phyloP scores from a whole-genome alignment of 2,888 invertebrate genomes.

The Adineta ricciae region DNA sequence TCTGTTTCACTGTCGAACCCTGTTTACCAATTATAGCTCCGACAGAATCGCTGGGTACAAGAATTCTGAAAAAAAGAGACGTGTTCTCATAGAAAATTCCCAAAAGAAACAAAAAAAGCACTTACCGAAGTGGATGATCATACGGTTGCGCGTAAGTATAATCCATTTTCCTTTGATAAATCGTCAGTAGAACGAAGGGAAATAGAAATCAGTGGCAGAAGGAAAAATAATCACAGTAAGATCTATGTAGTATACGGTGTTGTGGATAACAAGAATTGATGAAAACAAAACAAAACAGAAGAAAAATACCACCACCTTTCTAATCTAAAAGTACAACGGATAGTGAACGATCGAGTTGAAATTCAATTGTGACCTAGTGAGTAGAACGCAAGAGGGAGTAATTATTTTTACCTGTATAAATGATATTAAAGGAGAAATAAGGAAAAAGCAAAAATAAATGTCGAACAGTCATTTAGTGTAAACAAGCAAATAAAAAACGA shows the following conservation, averaged over 20 bases:
- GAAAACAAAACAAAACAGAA: background rate
- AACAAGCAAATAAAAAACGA: background rate
- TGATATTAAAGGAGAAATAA: background rate
- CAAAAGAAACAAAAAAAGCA: background rate
- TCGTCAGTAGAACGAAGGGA: background rate
- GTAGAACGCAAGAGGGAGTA: background rate
- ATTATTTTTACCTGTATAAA: background rate
- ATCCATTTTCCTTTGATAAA: background rate
- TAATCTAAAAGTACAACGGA: background rate
- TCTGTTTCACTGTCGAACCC: conserved; percentile 88
- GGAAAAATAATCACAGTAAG: background rate
- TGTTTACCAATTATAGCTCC: conserved; percentile 95
- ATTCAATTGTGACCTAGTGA: background rate
- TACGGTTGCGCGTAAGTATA: background rate
- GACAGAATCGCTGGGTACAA: conserved; percentile 92
- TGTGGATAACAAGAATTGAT: background rate
- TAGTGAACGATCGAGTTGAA: background rate
- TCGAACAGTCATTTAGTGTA: background rate
- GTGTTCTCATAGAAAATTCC: no score
- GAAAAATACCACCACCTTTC: background rate
- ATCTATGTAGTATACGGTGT: background rate
- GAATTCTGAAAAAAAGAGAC: conserved; percentile 54
- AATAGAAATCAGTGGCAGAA: background rate
- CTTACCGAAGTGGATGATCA: background rate
- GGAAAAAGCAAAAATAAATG: background rate